These are phyloP conservation scores for Micronisus gabar DNA, from an alignment of 2,113 vertebrate genomes.

Conservation along the genomic window DNA sequence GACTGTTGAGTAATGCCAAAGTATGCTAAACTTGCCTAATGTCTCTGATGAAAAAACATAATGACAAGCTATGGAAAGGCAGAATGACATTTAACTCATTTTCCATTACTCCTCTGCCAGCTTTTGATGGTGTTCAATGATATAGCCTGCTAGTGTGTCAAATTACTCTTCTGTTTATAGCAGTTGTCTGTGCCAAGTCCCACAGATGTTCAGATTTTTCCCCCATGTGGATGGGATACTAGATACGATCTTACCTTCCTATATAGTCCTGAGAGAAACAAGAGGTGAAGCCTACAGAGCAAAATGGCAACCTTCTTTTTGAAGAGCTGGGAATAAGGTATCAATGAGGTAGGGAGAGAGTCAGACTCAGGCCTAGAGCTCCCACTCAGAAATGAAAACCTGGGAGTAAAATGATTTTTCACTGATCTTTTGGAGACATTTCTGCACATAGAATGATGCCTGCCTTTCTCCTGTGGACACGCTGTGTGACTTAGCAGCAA, in stretches of 20 bases:
- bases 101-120: conserved; percentile 13
- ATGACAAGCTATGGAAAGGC: neutral
- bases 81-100: conserved; percentile 1
- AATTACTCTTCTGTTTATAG: neutral
- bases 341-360: accelerated
- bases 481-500: neutral
- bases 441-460: neutral
- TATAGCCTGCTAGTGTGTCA: neutral
- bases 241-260: neutral
- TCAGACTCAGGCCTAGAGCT: neutral
- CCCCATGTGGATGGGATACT: neutral
- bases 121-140: neutral
- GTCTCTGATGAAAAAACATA: neutral
- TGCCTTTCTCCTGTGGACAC: neutral
- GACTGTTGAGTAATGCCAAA: neutral
- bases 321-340: neutral
- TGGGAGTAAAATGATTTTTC: neutral
- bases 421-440: neutral
- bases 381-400: neutral
- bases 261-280: neutral
- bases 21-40: neutral
- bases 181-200: neutral
- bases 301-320: neutral
- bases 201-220: neutral
- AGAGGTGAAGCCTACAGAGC: neutral